Evolutionary conservation across 1,140 invertebrate species (phyloP).

Genomic region (Calephelis virginiensis): DNA sequence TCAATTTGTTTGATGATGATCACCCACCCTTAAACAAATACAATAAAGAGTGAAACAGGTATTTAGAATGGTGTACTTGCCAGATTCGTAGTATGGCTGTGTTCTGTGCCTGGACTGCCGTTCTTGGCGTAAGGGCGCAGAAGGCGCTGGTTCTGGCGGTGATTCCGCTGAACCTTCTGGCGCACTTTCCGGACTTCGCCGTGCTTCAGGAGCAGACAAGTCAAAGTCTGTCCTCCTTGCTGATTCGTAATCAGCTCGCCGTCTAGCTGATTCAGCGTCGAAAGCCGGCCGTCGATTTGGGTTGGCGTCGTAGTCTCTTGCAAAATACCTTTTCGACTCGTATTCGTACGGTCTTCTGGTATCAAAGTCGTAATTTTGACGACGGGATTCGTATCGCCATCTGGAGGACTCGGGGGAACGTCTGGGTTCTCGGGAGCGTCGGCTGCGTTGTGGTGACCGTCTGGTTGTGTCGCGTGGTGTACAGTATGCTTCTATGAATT

Average conservation of each 20-base stretch:
- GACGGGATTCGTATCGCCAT: constrained; percentile 64
- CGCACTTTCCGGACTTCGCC: constrained; percentile 66
- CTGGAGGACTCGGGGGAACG: constrained; percentile 61
- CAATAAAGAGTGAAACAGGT: no score
- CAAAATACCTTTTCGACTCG: constrained; percentile 56
- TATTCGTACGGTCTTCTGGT: constrained; percentile 64
- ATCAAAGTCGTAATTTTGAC: constrained; percentile 64
- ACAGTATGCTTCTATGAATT: constrained; percentile 81
- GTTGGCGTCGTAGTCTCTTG: constrained; percentile 62
- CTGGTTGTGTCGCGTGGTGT: constrained; percentile 79
- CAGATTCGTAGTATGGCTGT: constrained; percentile 72
- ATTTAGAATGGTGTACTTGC: constrained; percentile 34
- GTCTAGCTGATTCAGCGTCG: constrained; percentile 68
- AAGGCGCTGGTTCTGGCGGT: constrained; percentile 65
- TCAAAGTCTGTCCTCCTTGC: constrained; percentile 69
- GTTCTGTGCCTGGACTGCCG: constrained; percentile 54
- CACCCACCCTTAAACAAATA: no score
- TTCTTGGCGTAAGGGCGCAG: constrained; percentile 60
- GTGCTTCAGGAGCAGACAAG: constrained; percentile 63
- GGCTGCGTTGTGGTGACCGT: constrained; percentile 61
- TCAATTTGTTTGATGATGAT: no score
- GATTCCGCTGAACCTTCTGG: constrained; percentile 66
- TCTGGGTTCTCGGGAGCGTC: constrained; percentile 61
- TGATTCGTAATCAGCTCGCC: constrained; percentile 69
- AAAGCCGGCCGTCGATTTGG: constrained; percentile 59